Conservation (phyloP, 2,888 invertebrate species). For the Diarsia mendica region DNA sequence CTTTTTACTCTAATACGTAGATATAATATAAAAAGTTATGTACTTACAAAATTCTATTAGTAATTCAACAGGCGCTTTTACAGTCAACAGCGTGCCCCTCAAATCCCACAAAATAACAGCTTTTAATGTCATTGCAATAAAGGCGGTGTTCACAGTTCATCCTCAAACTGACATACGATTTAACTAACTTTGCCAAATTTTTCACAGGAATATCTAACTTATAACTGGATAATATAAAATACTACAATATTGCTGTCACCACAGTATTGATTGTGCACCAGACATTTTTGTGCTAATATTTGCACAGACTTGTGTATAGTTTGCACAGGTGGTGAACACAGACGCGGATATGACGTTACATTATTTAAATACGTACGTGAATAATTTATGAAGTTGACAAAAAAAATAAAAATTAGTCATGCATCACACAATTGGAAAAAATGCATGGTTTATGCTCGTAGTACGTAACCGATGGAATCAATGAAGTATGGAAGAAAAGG, state of each 20-base stretch:
- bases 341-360: neutral
- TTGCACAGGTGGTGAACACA: slow-evolving; percentile 30
- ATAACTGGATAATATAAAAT: neutral
- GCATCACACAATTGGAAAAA: no score
- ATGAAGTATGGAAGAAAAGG: no score
- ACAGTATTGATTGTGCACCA: neutral
- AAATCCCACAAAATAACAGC: neutral
- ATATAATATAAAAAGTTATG: no score
- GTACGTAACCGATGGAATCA: no score
- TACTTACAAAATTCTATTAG: neutral
- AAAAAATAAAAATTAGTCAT: no score
- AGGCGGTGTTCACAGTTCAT: neutral
- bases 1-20: no score
- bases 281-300: slow-evolving; percentile 25
- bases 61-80: neutral
- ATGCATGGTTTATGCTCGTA: no score
- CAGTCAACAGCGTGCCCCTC: neutral
- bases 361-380: neutral
- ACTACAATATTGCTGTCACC: neutral
- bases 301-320: slow-evolving; percentile 20
- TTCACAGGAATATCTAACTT: neutral
- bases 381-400: no score
- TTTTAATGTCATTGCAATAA: neutral
- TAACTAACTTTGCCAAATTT: neutral
- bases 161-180: neutral